Evolutionary conservation across 2,113 vertebrate genomes (phyloP).

Genomic region (Sakesphorus luctuosus): DNA sequence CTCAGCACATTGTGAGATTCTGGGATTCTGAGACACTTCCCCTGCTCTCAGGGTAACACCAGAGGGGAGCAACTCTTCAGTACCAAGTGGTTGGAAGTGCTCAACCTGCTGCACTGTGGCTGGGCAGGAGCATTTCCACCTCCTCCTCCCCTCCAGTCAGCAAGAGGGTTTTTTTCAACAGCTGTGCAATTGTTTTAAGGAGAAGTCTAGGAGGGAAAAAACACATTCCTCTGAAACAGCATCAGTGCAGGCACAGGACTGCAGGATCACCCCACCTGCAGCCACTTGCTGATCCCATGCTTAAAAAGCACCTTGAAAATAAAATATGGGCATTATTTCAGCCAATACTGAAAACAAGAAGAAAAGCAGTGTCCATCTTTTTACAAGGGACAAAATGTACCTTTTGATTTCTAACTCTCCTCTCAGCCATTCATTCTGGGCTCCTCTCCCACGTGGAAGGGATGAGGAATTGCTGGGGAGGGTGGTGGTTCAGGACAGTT

Average conservation of each 20-base stretch:
- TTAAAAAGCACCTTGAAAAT: background rate
- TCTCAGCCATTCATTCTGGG: background rate
- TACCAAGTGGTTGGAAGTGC: fast-evolving
- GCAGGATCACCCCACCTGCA: background rate
- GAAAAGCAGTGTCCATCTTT: background rate
- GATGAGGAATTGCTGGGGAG: slow-evolving; percentile 39
- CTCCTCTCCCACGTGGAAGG: slow-evolving; percentile 40
- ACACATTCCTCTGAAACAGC: slow-evolving; percentile 8
- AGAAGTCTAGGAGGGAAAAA: background rate
- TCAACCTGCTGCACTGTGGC: fast-evolving
- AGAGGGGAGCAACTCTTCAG: background rate
- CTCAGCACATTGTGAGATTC: background rate
- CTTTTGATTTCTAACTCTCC: background rate
- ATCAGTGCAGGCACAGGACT: background rate
- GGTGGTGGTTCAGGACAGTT: slow-evolving; percentile 37
- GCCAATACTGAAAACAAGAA: background rate
- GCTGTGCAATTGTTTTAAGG: background rate
- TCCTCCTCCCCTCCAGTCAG: background rate
- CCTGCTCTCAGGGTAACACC: background rate
- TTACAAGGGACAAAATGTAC: background rate
- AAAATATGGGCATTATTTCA: background rate
- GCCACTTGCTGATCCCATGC: background rate
- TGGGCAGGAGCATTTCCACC: background rate
- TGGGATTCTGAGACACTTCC: background rate
- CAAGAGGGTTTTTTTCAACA: background rate